A percentile compares a stretch with the other conserved stretches of the same genome.
Conservation (phyloP, 2,888 invertebrate species). For the Cephus pulcher region DNA sequence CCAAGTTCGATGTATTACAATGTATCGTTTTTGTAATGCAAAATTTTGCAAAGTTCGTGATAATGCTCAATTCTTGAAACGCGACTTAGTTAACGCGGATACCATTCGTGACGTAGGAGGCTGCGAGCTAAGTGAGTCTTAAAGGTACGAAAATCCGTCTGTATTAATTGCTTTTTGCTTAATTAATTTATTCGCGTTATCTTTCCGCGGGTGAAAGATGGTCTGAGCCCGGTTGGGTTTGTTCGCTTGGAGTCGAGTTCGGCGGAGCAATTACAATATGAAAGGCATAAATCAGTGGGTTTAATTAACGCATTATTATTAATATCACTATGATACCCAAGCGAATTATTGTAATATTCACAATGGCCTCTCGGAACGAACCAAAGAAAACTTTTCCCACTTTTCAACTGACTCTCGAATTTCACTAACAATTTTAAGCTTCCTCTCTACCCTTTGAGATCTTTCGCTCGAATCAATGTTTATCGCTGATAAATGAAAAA, state of each 20-base stretch:
- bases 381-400: conserved; percentile 14
- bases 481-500: neutral
- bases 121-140: neutral
- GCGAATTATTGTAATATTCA: conserved; percentile 22
- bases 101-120: neutral
- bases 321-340: conserved; percentile 53
- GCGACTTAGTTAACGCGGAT: neutral
- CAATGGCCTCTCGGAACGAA: conserved; percentile 41
- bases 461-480: neutral
- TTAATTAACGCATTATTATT: conserved; percentile 65
- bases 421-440: neutral
- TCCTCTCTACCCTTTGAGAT: neutral
- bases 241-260: conserved; percentile 58
- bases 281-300: conserved; percentile 65
- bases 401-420: neutral
- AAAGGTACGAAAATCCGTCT: conserved; percentile 7
- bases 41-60: neutral
- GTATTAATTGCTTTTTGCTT: conserved; percentile 58
- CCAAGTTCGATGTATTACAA: neutral
- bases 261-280: conserved; percentile 65
- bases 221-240: conserved; percentile 36
- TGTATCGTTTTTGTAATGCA: neutral
- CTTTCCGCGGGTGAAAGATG: conserved; percentile 36
- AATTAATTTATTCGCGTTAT: conserved; percentile 60
- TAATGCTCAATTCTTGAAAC: neutral